Percentiles rank a stretch among this genome's conserved stretches.
phyloP scores from a whole-genome alignment of 2,113 vertebrate species.

The Glaucomys volans region DNA sequence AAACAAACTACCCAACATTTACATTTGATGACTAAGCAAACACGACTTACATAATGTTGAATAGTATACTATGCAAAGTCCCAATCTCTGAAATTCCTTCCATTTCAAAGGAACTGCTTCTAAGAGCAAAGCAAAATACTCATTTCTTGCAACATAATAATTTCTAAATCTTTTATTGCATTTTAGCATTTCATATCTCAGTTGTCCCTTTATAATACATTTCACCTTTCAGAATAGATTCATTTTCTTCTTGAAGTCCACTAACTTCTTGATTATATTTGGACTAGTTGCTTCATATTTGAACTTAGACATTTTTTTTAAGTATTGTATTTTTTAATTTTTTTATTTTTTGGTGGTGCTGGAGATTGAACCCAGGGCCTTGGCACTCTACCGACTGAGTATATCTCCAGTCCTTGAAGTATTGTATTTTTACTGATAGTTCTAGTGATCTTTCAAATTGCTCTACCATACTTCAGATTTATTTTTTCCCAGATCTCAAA shows the following conservation, averaged over 20 bases:
- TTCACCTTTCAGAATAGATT: background rate
- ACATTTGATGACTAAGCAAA: background rate
- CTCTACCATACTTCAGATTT: background rate
- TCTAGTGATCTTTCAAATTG: background rate
- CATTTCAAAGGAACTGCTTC: background rate
- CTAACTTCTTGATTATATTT: background rate
- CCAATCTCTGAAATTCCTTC: background rate
- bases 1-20: background rate
- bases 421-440: conserved; percentile 15
- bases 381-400: too few relatives aligned
- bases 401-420: too few relatives aligned
- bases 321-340: too few relatives aligned
- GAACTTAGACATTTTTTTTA: background rate
- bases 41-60: background rate
- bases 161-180: background rate
- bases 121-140: background rate
- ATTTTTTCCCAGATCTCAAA: background rate
- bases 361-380: too few relatives aligned
- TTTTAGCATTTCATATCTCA: background rate
- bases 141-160: background rate
- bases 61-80: background rate
- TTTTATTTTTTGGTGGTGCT: too few relatives aligned
- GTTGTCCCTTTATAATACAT: background rate
- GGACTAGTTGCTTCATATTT: background rate
- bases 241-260: background rate